Evolutionary conservation across 1,140 invertebrate genomes (phyloP).

Genomic region (Diabrotica undecimpunctata): DNA sequence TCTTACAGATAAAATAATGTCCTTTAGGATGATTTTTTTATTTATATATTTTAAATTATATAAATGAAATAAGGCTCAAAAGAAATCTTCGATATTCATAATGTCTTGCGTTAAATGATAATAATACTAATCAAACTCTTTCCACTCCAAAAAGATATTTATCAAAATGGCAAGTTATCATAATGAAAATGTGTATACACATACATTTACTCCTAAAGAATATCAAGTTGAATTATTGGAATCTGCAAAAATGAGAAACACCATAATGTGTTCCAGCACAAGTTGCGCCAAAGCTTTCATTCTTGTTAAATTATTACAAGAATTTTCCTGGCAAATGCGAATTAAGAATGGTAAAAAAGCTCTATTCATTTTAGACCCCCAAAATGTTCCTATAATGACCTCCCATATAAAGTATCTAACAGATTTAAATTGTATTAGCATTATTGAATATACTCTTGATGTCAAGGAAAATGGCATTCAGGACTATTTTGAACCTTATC

Average conservation of each 20-base stretch:
- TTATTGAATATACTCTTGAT: constrained; percentile 33
- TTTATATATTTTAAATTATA: too few species aligned
- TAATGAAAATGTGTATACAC: constrained; percentile 63
- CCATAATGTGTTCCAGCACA: constrained; percentile 80
- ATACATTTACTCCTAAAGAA: constrained; percentile 70
- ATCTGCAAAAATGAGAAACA: constrained; percentile 71
- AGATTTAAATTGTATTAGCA: constrained; percentile 42
- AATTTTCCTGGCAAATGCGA: constrained; percentile 57
- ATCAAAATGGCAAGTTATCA: constrained; percentile 56
- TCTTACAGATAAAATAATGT: too few species aligned
- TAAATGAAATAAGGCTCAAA: too few species aligned
- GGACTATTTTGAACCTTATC: constrained; percentile 41
- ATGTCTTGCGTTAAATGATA: too few species aligned
- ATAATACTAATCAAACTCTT: too few species aligned
- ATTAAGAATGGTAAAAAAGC: constrained; percentile 43
- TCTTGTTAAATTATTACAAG: constrained; percentile 81
- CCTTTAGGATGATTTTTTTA: too few species aligned
- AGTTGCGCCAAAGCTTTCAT: constrained; percentile 84
- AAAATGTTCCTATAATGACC: constrained; percentile 56
- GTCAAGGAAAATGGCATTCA: constrained; percentile 19
- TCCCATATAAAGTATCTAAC: constrained; percentile 48
- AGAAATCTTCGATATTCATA: too few species aligned
- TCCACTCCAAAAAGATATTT: not conserved
- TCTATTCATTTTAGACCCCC: constrained; percentile 41
- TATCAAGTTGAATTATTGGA: constrained; percentile 81